Conservation (phyloP, 2,797 vertebrate genomes). For the Urocyon cinereoargenteus region DNA sequence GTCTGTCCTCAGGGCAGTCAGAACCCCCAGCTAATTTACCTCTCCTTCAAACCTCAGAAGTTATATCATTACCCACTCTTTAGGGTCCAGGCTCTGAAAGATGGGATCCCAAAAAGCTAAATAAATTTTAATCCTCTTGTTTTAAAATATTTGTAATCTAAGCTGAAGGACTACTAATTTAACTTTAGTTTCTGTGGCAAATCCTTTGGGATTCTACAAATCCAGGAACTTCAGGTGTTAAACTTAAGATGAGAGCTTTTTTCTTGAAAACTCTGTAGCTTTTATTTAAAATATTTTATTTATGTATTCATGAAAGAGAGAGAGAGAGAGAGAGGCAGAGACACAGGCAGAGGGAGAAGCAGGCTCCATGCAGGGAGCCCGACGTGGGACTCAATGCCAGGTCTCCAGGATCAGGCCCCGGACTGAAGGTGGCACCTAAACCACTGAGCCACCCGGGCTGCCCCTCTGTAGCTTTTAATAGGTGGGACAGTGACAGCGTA, state of each 20-base stretch:
- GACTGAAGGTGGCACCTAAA: too few relatives aligned
- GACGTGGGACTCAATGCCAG: too few relatives aligned
- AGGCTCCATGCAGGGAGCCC: too few relatives aligned
- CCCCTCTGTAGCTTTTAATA: not conserved
- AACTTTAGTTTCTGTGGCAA: slow-evolving; percentile 51
- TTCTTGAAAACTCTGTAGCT: slow-evolving; percentile 55
- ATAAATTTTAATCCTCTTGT: slow-evolving; percentile 66
- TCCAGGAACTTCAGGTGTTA: not conserved
- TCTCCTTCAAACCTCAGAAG: not conserved
- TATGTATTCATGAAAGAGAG: too few relatives aligned
- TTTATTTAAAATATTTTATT: too few relatives aligned
- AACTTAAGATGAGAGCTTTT: not conserved
- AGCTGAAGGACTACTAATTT: slow-evolving; percentile 67
- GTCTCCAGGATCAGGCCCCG: too few relatives aligned
- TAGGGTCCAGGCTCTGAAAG: not conserved
- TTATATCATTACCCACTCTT: not conserved
- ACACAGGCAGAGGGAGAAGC: too few relatives aligned
- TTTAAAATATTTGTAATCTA: slow-evolving; percentile 61
- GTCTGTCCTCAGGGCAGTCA: too few relatives aligned
- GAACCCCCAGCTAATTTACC: not conserved
- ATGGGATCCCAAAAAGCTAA: slow-evolving; percentile 63
- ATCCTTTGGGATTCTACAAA: slow-evolving; percentile 59
- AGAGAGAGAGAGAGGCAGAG: too few relatives aligned
- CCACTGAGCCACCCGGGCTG: too few relatives aligned
- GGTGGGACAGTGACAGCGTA: rapidly evolving